These are phyloP conservation scores for Gallinago media DNA, from an alignment of 2,113 vertebrate species.

Conservation along the genomic window DNA sequence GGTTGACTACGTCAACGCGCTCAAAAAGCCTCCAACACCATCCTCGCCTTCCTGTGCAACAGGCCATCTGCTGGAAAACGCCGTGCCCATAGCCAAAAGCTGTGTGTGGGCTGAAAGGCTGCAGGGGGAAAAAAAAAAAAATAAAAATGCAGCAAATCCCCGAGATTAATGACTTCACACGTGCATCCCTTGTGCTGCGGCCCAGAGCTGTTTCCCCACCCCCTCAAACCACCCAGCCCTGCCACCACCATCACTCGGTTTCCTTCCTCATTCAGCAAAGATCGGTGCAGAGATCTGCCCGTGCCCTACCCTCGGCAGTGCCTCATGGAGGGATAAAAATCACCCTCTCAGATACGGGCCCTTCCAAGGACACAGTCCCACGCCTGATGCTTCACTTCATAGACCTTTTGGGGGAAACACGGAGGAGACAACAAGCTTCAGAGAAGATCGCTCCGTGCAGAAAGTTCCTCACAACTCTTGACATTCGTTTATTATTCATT, in stretches of 20 bases:
- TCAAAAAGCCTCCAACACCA: not conserved
- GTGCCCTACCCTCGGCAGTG: rapidly evolving
- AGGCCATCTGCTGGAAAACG: not conserved
- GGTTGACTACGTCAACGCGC: not conserved
- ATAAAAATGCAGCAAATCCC: not conserved
- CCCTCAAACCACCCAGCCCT: not conserved
- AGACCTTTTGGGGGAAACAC: not conserved
- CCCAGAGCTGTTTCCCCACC: not conserved
- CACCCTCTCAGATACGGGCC: not conserved
- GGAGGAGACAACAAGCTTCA: rapidly evolving
- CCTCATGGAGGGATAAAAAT: not conserved
- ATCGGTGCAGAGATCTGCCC: not conserved
- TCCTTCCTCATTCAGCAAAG: not conserved
- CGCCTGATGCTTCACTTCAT: not conserved
- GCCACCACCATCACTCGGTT: not conserved
- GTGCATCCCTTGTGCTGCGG: not conserved
- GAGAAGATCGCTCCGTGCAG: not conserved
- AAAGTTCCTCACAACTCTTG: not conserved
- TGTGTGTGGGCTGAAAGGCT: not conserved
- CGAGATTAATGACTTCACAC: constrained; percentile 19
- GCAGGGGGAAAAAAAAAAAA: not conserved
- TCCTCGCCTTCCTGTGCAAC: not conserved
- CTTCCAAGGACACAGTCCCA: not conserved
- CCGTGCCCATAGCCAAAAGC: not conserved
- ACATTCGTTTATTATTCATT: not conserved